Percentiles rank a stretch among this genome's conserved stretches.
phyloP scores from a whole-genome alignment of 2,888 invertebrate species.

The Autographa pulchrina region DNA sequence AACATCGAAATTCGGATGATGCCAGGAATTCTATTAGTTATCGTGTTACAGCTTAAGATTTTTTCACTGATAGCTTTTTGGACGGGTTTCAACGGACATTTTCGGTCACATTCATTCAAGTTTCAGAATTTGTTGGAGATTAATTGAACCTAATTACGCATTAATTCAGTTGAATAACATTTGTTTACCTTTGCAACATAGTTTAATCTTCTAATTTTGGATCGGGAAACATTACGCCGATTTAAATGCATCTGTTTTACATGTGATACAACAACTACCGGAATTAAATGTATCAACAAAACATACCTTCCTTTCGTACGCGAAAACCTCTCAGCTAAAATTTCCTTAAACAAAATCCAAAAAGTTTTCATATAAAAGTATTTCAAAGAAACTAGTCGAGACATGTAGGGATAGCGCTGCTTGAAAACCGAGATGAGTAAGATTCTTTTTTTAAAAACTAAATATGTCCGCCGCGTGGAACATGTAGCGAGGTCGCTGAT shows the following conservation, averaged over 20 bases:
- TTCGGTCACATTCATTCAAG: constrained; percentile 44
- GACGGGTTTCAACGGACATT: constrained; percentile 20
- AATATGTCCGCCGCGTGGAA: not conserved
- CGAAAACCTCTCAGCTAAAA: not conserved
- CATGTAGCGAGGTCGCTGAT: not conserved
- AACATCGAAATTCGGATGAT: constrained; percentile 36
- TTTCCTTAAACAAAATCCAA: not conserved
- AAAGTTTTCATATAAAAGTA: not conserved
- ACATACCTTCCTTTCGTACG: not conserved
- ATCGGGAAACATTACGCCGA: constrained; percentile 17
- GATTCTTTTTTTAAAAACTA: constrained; percentile 6
- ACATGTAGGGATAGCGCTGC: not conserved
- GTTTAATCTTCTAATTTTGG: constrained; percentile 42
- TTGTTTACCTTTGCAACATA: constrained; percentile 25
- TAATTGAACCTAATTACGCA: constrained; percentile 29
- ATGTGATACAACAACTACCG: constrained; percentile 7
- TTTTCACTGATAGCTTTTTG: constrained; percentile 38
- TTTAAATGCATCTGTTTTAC: constrained; percentile 5
- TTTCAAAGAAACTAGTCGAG: not conserved
- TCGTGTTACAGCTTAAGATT: constrained; percentile 30
- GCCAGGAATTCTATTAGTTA: constrained; percentile 48
- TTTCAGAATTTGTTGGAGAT: constrained; percentile 23
- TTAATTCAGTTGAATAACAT: constrained; percentile 36
- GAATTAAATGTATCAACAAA: not conserved
- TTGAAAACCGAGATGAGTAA: constrained; percentile 3